Conservation (phyloP, 2,113 vertebrate genomes). For the Amblyornis subalaris region DNA sequence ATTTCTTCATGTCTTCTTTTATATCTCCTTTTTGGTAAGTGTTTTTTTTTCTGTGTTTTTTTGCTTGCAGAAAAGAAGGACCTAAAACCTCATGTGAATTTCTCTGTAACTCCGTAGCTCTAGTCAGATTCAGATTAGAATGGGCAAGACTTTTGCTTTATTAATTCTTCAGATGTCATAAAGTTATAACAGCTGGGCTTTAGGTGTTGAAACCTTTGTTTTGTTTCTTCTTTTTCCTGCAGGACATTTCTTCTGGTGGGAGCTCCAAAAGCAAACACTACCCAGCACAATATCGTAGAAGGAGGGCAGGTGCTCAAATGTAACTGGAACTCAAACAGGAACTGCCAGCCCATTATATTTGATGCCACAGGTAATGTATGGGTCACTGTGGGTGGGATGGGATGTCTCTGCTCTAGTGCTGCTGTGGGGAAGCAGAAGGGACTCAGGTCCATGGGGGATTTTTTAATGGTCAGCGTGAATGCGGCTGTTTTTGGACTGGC, state of each 20-base stretch:
- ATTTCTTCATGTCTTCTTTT: background rate
- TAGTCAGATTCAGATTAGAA: background rate
- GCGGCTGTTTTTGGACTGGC: background rate
- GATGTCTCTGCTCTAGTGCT: background rate
- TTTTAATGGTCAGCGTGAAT: background rate
- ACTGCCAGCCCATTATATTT: slow-evolving; percentile 84
- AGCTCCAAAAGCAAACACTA: slow-evolving; percentile 89
- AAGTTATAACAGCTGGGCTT: background rate
- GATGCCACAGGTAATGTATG: slow-evolving; percentile 79
- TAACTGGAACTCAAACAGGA: slow-evolving; percentile 72
- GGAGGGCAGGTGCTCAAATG: slow-evolving; percentile 91
- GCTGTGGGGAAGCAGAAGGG: background rate
- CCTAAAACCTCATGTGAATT: background rate
- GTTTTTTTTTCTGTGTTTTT: background rate
- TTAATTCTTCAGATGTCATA: background rate
- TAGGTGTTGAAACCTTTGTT: background rate
- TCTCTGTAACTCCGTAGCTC: background rate
- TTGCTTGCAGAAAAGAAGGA: background rate
- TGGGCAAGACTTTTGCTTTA: background rate
- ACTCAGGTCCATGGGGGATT: accelerated
- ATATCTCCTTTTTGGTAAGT: background rate
- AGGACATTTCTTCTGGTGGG: slow-evolving; percentile 89
- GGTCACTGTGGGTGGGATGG: background rate
- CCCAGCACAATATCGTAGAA: slow-evolving; percentile 79
- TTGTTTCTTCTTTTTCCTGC: background rate